Evolutionary conservation across 2,888 invertebrate genomes (phyloP), one percentile per base, ranked within the genome.

Genomic region (Sinotaia quadrata): DNA sequence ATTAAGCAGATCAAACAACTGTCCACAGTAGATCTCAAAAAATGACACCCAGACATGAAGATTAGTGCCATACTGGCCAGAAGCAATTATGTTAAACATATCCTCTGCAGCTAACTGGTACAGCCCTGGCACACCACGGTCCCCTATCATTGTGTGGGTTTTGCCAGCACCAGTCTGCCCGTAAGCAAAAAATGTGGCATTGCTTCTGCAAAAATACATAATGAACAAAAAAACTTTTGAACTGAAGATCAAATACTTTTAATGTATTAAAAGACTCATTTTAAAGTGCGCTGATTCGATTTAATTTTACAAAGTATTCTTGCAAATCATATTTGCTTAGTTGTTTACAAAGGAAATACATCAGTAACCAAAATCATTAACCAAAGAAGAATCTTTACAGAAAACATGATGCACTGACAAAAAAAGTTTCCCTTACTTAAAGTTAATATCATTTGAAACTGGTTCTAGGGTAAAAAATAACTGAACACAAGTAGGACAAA

Each of bases 161-260:
- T 87, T 87, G 21, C 87, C 87, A 5, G 85, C 85, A 12, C 87
- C 87, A 5, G 87, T 87, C 76, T 87, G 87, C 0, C 87, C 87
- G 75, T 87, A 87, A 1, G 87, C 86, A 81, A 87, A 87, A 76
- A 87, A 87, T 33, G 86, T 85, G 18, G 86, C 85, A 68, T 79
- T 81, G 27, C 85, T 84, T 37, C 87, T 87, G 76, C 24, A 72
- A 74, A 47, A 34, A 4, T n/a, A 8, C 0, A 36, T 21, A 36
- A 5, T 34, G 21, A 24, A 51, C 21, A 10, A 18, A 12, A n/a
- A n/a, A 10, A 15, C 51, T 51, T 8, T 8, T 51, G 10, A 51
- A 51, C 51, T 10, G 51, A 8, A 51, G 21, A 8, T 15, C 51
- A 24, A 51, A 51, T 21, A 24, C 51, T 18, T 10, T 51, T 51